phyloP scores from a whole-genome alignment of 2,888 invertebrate species.

The Erynnis tages region DNA sequence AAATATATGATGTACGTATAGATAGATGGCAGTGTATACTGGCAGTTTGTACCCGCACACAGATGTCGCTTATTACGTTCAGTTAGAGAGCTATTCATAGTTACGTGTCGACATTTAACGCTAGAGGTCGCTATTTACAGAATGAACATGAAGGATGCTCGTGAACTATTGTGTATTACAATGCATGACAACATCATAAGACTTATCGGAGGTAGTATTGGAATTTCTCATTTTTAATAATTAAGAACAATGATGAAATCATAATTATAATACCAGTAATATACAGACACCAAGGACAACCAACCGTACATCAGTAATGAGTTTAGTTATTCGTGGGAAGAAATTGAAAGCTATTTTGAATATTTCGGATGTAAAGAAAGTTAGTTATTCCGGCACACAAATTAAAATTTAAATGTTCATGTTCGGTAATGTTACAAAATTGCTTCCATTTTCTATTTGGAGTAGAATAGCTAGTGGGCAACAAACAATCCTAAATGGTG shows the following conservation, averaged over 20 bases:
- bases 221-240: neutral
- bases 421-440: too few species aligned
- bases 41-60: constrained; percentile 30
- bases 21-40: constrained; percentile 39
- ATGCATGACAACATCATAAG: constrained; percentile 8
- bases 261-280: neutral
- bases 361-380: too few species aligned
- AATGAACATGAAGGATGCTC: neutral
- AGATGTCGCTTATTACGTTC: constrained; percentile 36
- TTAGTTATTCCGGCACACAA: too few species aligned
- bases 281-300: neutral
- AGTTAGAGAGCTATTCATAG: constrained; percentile 25
- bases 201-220: constrained; percentile 25
- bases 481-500: neutral
- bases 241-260: neutral
- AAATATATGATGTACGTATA: too few species aligned
- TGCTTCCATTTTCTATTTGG: too few species aligned
- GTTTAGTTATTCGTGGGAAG: neutral
- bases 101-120: constrained; percentile 9
- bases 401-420: too few species aligned
- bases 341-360: neutral
- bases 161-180: constrained; percentile 9
- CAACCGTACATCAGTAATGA: constrained; percentile 7
- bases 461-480: too few species aligned
- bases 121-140: constrained; percentile 25